Evolutionary conservation across 2,888 invertebrate species (phyloP).

Genomic region (Lycocerus yunnanus): DNA sequence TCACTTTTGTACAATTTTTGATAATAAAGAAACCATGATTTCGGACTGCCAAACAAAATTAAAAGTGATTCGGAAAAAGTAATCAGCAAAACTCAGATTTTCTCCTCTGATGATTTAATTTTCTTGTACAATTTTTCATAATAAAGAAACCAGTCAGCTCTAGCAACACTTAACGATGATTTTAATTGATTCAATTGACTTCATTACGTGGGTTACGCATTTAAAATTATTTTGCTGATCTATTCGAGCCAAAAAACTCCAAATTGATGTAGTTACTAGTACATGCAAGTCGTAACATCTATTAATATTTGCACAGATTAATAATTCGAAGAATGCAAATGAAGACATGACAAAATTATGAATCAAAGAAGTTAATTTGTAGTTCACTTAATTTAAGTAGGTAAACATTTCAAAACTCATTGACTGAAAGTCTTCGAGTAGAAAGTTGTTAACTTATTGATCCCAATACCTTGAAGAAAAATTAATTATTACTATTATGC

Average conservation of each 20-base stretch:
- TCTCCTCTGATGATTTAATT: background rate
- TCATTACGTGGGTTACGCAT: background rate
- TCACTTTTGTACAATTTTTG: too few species aligned
- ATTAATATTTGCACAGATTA: slow-evolving; percentile 9
- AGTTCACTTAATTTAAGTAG: background rate
- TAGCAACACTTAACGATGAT: slow-evolving; percentile 1
- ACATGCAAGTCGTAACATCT: slow-evolving; percentile 5
- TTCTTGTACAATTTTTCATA: background rate
- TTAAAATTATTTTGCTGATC: slow-evolving; percentile 8
- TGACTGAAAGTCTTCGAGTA: background rate
- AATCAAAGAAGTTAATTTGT: background rate
- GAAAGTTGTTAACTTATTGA: background rate
- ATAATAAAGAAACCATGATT: too few species aligned
- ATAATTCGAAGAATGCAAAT: background rate
- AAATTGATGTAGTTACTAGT: background rate
- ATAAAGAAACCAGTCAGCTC: background rate
- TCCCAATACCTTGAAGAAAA: background rate
- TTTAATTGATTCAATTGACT: slow-evolving; percentile 5
- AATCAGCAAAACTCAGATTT: background rate
- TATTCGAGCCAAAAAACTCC: background rate
- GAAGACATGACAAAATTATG: background rate
- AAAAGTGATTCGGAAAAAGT: background rate
- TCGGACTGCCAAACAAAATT: background rate
- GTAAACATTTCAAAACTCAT: background rate
- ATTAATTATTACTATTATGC: background rate